Evolutionary conservation across 2,888 invertebrate species (phyloP).

Genomic region (Teleogryllus oceanicus): DNA sequence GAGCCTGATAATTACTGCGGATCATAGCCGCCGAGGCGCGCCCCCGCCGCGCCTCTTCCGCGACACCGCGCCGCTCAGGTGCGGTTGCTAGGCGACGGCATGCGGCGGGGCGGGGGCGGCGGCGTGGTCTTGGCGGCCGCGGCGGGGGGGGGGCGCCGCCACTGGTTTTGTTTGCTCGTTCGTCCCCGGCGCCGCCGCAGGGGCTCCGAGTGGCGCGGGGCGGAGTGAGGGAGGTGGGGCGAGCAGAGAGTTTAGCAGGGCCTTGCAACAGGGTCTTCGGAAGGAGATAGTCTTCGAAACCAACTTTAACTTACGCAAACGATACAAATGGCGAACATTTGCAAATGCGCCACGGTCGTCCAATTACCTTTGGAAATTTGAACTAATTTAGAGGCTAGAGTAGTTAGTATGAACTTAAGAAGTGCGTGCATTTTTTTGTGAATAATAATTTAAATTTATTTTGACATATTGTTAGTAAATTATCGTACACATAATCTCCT

Average conservation of each 20-base stretch:
- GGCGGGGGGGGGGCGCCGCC: not conserved
- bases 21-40: not conserved
- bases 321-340: too few species aligned
- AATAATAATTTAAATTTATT: too few species aligned
- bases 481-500: too few species aligned
- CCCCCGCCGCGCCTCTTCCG: not conserved
- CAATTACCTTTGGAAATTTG: too few species aligned
- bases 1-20: conserved; percentile 10
- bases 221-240: not conserved
- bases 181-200: not conserved
- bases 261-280: not conserved
- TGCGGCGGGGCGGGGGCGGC: not conserved
- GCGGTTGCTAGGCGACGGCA: conserved; percentile 18
- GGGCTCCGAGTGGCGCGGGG: too few species aligned
- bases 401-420: too few species aligned
- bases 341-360: too few species aligned
- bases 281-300: too few species aligned
- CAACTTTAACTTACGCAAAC: too few species aligned
- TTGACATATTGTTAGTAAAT: too few species aligned
- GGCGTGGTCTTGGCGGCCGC: not conserved
- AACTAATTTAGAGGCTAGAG: too few species aligned
- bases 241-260: not conserved
- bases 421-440: too few species aligned
- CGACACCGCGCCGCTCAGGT: not conserved
- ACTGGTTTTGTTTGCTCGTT: not conserved